Percentiles rank a stretch among this genome's conserved stretches.
These are phyloP conservation scores for Chloromyia formosa DNA, from an alignment of 2,888 invertebrate species.

Conservation along the genomic window DNA sequence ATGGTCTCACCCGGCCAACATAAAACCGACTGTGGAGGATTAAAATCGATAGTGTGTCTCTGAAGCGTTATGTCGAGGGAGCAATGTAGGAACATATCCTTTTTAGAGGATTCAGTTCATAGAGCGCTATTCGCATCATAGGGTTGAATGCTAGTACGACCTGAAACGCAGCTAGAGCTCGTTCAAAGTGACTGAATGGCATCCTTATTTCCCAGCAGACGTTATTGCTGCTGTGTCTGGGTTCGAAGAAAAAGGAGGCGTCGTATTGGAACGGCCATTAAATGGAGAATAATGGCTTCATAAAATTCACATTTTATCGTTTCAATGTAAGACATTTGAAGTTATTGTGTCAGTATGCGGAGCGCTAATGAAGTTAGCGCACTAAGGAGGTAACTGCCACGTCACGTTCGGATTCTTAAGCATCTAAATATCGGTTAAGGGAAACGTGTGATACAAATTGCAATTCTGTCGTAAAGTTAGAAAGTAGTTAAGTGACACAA, in stretches of 20 bases:
- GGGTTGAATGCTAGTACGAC: neutral
- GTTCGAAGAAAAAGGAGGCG: neutral
- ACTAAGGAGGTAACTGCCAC: neutral
- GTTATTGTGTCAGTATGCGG: neutral
- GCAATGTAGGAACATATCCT: too few relatives aligned
- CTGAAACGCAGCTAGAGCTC: neutral
- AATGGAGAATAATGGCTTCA: conserved; percentile 48
- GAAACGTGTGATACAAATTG: too few relatives aligned
- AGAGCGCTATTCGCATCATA: neutral
- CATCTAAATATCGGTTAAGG: too few relatives aligned
- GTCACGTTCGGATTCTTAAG: too few relatives aligned
- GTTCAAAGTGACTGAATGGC: too few relatives aligned
- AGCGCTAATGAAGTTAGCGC: conserved; percentile 17
- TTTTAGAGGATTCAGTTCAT: too few relatives aligned
- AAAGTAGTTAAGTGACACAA: too few relatives aligned
- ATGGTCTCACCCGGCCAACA: conserved; percentile 10
- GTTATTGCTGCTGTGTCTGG: neutral
- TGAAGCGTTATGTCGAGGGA: too few relatives aligned
- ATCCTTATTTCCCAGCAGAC: too few relatives aligned
- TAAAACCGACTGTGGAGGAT: conserved; percentile 19
- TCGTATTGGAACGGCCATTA: conserved; percentile 38
- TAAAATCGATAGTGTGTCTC: conserved; percentile 34
- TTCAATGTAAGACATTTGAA: conserved; percentile 20
- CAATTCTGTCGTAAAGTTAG: too few relatives aligned
- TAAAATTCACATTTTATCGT: conserved; percentile 49